Evolutionary conservation across 2,797 vertebrate species (phyloP).

Genomic region (Rachycentron canadum): DNA sequence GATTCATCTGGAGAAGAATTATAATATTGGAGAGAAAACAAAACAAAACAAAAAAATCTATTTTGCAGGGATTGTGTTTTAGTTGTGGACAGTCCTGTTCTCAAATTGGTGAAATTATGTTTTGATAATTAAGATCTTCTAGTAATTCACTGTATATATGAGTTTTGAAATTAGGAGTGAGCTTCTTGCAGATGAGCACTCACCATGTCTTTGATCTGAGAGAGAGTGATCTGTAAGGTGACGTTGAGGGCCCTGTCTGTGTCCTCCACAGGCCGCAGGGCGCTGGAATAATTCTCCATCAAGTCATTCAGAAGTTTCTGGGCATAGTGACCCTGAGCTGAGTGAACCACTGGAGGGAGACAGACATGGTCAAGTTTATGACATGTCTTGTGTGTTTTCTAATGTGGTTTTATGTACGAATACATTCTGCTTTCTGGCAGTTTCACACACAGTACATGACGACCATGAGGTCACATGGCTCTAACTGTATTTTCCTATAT

Average conservation of each 20-base stretch:
- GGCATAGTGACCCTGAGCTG: constrained; percentile 93
- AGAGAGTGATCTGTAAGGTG: constrained; percentile 96
- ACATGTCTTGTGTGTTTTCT: background rate
- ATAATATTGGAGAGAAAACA: background rate
- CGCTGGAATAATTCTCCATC: constrained; percentile 95
- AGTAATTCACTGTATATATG: background rate
- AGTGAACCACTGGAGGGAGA: constrained; percentile 80
- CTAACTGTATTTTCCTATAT: background rate
- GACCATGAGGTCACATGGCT: background rate
- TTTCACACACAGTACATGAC: background rate
- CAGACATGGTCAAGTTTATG: background rate
- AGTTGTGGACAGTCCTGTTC: background rate
- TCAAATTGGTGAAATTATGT: background rate
- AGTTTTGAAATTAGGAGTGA: background rate
- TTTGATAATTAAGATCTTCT: background rate
- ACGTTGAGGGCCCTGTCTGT: constrained; percentile 95
- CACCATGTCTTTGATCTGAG: constrained; percentile 99
- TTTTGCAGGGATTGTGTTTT: background rate
- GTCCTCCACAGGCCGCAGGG: constrained; percentile 95
- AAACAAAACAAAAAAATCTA: no score
- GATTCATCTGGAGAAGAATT: background rate
- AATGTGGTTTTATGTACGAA: background rate
- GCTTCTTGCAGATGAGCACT: constrained; percentile 46
- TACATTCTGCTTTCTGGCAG: background rate
- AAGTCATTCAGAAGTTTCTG: constrained; percentile 93